Percentiles rank a stretch among this genome's conserved stretches.
Conservation (phyloP, 1,140 invertebrate genomes). For the Triops longicaudatus region DNA sequence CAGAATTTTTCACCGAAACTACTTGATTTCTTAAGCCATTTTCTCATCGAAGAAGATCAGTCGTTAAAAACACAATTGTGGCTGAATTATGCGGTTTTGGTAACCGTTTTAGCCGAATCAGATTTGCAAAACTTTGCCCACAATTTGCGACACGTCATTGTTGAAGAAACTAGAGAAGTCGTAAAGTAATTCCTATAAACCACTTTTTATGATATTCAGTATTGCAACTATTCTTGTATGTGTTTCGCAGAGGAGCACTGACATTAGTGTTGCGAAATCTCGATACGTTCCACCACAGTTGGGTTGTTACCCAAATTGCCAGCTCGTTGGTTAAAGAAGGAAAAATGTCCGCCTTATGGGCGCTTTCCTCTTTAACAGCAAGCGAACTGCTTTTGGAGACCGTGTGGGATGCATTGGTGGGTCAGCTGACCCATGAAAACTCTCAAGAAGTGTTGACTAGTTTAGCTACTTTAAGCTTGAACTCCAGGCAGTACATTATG, state of each 20-base stretch:
- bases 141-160: neutral
- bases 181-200: too few relatives aligned
- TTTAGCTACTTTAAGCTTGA: neutral
- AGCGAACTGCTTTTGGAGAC: neutral
- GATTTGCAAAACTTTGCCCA: neutral
- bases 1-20: neutral
- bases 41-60: neutral
- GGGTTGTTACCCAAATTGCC: neutral
- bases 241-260: neutral
- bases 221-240: too few relatives aligned
- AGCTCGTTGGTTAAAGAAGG: neutral
- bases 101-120: neutral
- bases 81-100: neutral
- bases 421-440: neutral
- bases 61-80: neutral
- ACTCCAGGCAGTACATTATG: neutral
- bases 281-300: neutral
- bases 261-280: neutral
- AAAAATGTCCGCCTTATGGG: neutral
- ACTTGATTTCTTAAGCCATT: neutral
- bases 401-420: neutral
- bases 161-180: neutral
- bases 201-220: too few relatives aligned
- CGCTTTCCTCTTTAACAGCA: neutral
- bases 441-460: neutral